These are phyloP conservation scores for Xiphophorus hellerii DNA, from an alignment of 2,113 vertebrate genomes.

Conservation along the genomic window DNA sequence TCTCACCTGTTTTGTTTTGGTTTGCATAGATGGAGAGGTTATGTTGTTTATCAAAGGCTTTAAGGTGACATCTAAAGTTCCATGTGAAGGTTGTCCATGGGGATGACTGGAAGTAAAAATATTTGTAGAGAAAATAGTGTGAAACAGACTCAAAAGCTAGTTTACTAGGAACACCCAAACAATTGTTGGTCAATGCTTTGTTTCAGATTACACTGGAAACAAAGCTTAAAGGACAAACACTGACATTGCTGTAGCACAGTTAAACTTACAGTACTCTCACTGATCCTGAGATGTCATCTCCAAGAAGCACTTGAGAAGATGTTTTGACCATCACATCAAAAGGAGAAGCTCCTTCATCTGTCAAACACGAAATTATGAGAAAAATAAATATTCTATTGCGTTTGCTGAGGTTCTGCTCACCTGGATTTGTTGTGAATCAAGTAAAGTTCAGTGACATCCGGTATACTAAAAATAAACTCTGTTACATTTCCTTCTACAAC, in stretches of 20 bases:
- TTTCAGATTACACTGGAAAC: background rate
- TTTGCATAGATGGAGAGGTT: constrained; percentile 71
- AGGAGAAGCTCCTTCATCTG: constrained; percentile 78
- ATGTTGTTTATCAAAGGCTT: constrained; percentile 63
- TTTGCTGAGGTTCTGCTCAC: background rate
- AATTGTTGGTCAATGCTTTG: too few relatives aligned
- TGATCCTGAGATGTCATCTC: constrained; percentile 81
- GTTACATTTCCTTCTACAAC: background rate
- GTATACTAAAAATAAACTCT: background rate
- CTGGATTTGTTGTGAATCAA: background rate
- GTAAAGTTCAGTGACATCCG: background rate
- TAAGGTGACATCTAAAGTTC: constrained; percentile 72
- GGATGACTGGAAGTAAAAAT: constrained; percentile 72
- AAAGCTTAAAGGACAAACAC: background rate
- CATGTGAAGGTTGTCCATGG: constrained; percentile 84
- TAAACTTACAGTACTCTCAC: constrained; percentile 72
- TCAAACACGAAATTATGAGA: constrained; percentile 15
- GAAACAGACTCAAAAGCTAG: too few relatives aligned
- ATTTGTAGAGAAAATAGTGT: background rate
- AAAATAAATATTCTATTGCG: background rate
- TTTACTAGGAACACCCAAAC: too few relatives aligned
- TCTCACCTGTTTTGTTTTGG: constrained; percentile 81
- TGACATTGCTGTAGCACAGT: background rate
- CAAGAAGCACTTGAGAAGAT: constrained; percentile 73
- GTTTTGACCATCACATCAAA: constrained; percentile 84